These are phyloP conservation scores for Dolichallabes microphthalmus DNA, from an alignment of 2,113 vertebrate species.

Conservation along the genomic window DNA sequence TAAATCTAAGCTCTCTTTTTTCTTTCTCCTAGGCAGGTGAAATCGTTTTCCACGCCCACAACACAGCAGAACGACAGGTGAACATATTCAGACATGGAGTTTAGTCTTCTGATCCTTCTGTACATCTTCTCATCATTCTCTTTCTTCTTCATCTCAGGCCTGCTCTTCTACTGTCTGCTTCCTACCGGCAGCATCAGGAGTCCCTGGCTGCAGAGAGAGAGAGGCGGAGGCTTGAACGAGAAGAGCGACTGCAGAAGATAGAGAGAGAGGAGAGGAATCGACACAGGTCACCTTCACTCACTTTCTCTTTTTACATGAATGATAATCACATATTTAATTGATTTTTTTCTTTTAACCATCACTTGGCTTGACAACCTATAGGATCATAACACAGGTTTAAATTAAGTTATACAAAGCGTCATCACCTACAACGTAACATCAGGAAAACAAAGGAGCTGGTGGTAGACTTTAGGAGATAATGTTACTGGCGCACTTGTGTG, in stretches of 20 bases:
- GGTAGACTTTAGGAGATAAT: no score
- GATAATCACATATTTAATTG: background rate
- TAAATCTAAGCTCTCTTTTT: background rate
- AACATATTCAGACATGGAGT: background rate
- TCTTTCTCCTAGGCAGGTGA: background rate
- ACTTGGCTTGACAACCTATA: background rate
- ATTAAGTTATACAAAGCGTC: no score
- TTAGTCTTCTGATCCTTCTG: no score
- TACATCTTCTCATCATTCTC: background rate
- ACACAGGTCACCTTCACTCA: conserved; percentile 78
- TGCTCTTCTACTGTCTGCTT: conserved; percentile 86
- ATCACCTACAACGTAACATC: no score
- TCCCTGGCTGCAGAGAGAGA: conserved; percentile 92
- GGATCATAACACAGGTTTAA: background rate
- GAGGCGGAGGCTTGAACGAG: conserved; percentile 86
- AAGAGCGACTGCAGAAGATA: conserved; percentile 89
- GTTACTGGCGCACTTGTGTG: no score
- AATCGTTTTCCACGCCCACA: conserved; percentile 60
- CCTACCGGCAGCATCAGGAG: conserved; percentile 94
- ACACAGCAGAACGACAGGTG: conserved; percentile 39
- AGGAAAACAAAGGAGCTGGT: no score
- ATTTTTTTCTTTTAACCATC: background rate
- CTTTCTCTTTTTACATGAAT: background rate
- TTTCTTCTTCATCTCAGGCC: conserved; percentile 68
- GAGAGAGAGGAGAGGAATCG: conserved; percentile 95